Evolutionary conservation across 2,113 vertebrate species (phyloP).

Genomic region (Martes martes): DNA sequence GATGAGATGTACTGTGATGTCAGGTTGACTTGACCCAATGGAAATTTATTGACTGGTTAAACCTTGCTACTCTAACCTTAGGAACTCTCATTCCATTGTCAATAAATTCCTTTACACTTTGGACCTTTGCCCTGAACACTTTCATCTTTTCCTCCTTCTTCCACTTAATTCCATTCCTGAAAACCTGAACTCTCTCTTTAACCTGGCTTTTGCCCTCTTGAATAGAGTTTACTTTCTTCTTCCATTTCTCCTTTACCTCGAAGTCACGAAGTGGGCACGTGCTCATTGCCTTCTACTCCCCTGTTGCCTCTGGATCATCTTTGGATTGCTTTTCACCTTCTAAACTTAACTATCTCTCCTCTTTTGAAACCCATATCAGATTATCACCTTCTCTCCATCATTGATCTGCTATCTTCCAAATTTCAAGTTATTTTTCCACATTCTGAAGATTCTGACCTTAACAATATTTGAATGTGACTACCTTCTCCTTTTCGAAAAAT

Average conservation of each 20-base stretch:
- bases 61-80: neutral
- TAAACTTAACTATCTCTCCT: neutral
- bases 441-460: neutral
- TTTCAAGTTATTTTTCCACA: neutral
- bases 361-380: neutral
- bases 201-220: neutral
- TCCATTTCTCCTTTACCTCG: neutral
- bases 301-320: neutral
- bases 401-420: neutral
- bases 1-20: neutral
- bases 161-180: neutral
- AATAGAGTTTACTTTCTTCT: neutral
- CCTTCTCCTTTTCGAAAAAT: neutral
- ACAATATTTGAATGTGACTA: neutral
- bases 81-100: neutral
- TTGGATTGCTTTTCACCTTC: neutral
- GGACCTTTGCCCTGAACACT: neutral
- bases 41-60: neutral
- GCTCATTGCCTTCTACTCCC: neutral
- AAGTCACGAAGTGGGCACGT: neutral
- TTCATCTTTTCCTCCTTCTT: neutral
- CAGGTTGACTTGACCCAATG: neutral
- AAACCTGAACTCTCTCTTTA: neutral
- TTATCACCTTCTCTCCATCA: neutral
- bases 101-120: neutral